Base-by-base conservation (phyloP, 2,888 invertebrate species). In the Mythimna loreyi region DNA sequence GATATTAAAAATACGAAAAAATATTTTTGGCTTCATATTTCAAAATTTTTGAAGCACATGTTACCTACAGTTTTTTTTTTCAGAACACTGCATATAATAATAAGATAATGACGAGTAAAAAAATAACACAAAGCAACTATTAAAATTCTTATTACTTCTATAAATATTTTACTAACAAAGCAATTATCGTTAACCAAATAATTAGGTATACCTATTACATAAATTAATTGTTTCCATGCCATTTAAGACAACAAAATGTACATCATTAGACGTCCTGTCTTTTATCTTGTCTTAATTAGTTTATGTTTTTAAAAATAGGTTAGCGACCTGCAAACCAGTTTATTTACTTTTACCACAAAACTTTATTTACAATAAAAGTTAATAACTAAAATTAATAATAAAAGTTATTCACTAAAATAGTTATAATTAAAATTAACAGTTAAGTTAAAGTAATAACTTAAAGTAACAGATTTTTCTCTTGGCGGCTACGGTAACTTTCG, bases 191-290 rank as follows among this genome's bases (percentile, higher is more conserved):
- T 21, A 33, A 21, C 16, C 3, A 56, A 71, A 56, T 63, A 28
- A 11, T 3, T 45, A 50, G 3, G 11, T 56, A 23, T 16, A 69
- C 11, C 1, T 6, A 71, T 25, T 56, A 9, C 3, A 11, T 43
- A 25, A 7, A 30, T 30, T 43, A 0, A 49, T 72, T 56, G 64
- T 63, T 43, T 72, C 28, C 4, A 28, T 43, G 47, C 21, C 21
- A 49, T 43, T 63, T 28, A 40, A 3, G 23, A 40, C 3, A 11
- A 3, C 4, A 62, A 47, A 4, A 55, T 47, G 23, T 40, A 55
- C 60, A 70, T 40, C 23, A 55, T 70, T 70, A 43, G 8, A 25
- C 3, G 19, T 19, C 6, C 6, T 16, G 3, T 21, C 21, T 43
- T 25, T 23, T 49, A 62, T 45, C 40, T 9, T 13, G 13, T 13